Conservation (phyloP, 2,113 vertebrate genomes). For the Triplophysa dalaica region DNA sequence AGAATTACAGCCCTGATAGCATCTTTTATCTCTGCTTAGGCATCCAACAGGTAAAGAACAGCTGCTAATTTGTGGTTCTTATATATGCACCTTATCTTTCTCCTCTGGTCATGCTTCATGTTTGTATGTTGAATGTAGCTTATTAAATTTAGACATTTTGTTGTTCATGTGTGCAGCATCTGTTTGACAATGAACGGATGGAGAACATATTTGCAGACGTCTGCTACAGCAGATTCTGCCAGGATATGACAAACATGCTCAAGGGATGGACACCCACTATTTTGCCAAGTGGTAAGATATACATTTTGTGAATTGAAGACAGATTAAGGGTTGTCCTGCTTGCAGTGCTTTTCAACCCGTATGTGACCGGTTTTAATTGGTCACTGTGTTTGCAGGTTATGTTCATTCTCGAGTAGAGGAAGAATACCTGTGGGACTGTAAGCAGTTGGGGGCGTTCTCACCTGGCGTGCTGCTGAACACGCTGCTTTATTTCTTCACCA, state of each 20-base stretch:
- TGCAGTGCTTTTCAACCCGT: background rate
- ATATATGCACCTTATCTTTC: background rate
- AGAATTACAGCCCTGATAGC: constrained; percentile 89
- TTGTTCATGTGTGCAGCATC: constrained; percentile 73
- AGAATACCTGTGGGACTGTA: constrained; percentile 95
- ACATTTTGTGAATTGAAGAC: too few species aligned
- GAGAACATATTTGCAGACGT: constrained; percentile 98
- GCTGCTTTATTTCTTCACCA: constrained; percentile 96
- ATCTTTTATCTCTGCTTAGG: constrained; percentile 98
- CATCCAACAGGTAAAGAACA: constrained; percentile 87
- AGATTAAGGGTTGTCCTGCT: background rate
- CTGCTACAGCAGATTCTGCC: constrained; percentile 91
- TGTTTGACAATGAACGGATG: constrained; percentile 96
- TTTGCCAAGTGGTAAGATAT: constrained; percentile 84
- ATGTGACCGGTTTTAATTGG: constrained; percentile 33
- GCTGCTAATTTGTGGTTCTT: background rate
- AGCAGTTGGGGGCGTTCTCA: constrained; percentile 95
- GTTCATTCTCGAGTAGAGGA: constrained; percentile 94
- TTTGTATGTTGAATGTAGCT: background rate
- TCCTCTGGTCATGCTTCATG: background rate
- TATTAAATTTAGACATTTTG: constrained; percentile 15
- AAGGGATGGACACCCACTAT: constrained; percentile 88
- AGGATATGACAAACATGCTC: constrained; percentile 86
- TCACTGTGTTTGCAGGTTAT: constrained; percentile 75
- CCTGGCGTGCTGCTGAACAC: constrained; percentile 97